phyloP scores from a whole-genome alignment of 2,888 invertebrate species.

The Agrilus biguttatus region DNA sequence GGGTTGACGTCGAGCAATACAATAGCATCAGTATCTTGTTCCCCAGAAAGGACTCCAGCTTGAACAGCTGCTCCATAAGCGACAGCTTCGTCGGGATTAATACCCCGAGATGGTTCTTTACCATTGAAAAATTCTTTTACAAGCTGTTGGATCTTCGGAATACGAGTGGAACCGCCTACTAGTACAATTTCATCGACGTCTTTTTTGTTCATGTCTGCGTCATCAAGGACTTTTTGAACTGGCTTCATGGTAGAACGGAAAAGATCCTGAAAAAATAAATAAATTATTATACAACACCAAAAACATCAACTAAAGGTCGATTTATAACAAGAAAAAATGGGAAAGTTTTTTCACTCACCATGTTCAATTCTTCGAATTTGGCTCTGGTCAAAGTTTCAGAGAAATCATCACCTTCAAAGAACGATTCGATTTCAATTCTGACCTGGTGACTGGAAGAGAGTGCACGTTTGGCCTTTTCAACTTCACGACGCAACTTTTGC shows the following conservation, averaged over 20 bases:
- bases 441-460: constrained; percentile 91
- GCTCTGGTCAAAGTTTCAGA: constrained; percentile 95
- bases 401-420: constrained; percentile 98
- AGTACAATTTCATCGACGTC: constrained; percentile 98
- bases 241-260: constrained; percentile 89
- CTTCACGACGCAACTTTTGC: constrained; percentile 91
- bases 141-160: constrained; percentile 91
- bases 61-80: constrained; percentile 98
- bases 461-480: constrained; percentile 94
- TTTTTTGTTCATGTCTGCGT: constrained; percentile 97
- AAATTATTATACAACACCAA: neutral
- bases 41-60: constrained; percentile 93
- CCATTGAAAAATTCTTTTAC: constrained; percentile 93
- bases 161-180: constrained; percentile 97
- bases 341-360: constrained; percentile 36
- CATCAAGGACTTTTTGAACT: constrained; percentile 90
- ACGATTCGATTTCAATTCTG: constrained; percentile 95
- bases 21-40: constrained; percentile 93
- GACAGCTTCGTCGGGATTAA: constrained; percentile 98
- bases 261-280: constrained; percentile 35
- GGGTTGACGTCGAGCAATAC: constrained; percentile 97
- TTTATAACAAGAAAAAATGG: neutral
- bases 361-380: constrained; percentile 96
- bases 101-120: constrained; percentile 94
- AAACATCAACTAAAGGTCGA: neutral